A percentile compares a stretch with the other conserved stretches of the same genome.
These are phyloP conservation scores for Sigmodon hispidus DNA, from an alignment of 2,113 vertebrate genomes.

Conservation along the genomic window DNA sequence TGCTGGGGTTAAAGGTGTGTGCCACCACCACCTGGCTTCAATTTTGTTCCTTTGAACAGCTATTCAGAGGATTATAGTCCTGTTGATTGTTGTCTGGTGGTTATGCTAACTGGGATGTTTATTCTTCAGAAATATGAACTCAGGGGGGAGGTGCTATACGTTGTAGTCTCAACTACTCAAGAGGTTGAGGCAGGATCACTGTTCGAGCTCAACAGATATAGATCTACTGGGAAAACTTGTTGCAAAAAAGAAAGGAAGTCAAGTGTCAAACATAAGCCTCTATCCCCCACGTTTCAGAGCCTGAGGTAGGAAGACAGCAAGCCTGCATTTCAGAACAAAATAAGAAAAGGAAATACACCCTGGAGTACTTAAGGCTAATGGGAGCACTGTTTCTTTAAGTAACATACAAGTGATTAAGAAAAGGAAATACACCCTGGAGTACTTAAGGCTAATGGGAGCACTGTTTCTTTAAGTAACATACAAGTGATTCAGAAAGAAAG, in stretches of 20 bases:
- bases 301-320: background rate
- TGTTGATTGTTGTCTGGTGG: background rate
- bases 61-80: conserved; percentile 12
- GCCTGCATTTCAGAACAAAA: background rate
- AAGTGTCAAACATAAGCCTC: background rate
- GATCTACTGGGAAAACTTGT: background rate
- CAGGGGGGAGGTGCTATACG: background rate
- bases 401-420: conserved; percentile 37
- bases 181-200: background rate
- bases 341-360: background rate
- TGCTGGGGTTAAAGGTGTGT: no score
- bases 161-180: background rate
- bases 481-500: conserved; percentile 28
- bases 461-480: conserved; percentile 12
- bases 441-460: background rate
- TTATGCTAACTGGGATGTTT: conserved; percentile 22
- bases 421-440: background rate
- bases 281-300: background rate
- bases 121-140: conserved; percentile 37
- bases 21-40: no score
- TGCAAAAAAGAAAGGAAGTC: background rate
- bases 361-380: background rate
- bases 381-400: background rate
- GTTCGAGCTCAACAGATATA: background rate
- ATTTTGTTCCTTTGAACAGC: no score